phyloP scores from a whole-genome alignment of 2,888 invertebrate species.

The Melipona beecheii region DNA sequence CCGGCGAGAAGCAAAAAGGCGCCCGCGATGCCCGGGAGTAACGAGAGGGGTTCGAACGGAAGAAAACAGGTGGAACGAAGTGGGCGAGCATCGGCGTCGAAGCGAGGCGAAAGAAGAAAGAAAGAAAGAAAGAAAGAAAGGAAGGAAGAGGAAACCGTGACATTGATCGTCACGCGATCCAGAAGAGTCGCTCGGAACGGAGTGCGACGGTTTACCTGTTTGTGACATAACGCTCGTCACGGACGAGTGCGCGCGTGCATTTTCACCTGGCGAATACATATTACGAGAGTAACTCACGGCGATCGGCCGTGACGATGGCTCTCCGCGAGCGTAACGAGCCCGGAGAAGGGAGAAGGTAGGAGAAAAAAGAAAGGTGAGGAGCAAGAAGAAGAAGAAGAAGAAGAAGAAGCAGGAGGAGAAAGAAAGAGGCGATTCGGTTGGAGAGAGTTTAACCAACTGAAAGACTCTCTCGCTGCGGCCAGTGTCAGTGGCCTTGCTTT shows the following conservation, averaged over 20 bases:
- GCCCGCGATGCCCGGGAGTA: not conserved
- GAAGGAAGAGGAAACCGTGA: constrained; percentile 43
- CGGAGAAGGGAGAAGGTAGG: not conserved
- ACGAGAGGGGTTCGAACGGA: not conserved
- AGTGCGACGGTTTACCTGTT: constrained; percentile 47
- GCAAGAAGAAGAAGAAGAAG: constrained; percentile 1
- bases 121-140: not conserved
- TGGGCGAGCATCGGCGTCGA: constrained; percentile 3
- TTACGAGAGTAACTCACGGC: constrained; percentile 67
- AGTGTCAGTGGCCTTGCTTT: constrained; percentile 84
- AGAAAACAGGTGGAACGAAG: constrained; percentile 2
- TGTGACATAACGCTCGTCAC: constrained; percentile 70
- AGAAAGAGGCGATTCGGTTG: constrained; percentile 30
- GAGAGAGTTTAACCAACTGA: constrained; percentile 23
- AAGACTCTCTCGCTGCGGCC: constrained; percentile 71
- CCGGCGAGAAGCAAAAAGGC: not conserved
- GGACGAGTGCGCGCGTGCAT: constrained; percentile 53
- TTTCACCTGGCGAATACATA: constrained; percentile 65
- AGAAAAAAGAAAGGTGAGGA: not conserved
- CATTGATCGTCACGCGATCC: constrained; percentile 55
- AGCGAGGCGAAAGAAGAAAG: constrained; percentile 17
- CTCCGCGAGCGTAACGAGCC: constrained; percentile 56
- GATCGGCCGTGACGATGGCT: constrained; percentile 65
- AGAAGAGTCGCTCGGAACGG: constrained; percentile 13
- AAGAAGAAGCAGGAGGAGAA: constrained; percentile 46